phyloP scores from a whole-genome alignment of 2,797 vertebrate species.

The Ceryle rudis region DNA sequence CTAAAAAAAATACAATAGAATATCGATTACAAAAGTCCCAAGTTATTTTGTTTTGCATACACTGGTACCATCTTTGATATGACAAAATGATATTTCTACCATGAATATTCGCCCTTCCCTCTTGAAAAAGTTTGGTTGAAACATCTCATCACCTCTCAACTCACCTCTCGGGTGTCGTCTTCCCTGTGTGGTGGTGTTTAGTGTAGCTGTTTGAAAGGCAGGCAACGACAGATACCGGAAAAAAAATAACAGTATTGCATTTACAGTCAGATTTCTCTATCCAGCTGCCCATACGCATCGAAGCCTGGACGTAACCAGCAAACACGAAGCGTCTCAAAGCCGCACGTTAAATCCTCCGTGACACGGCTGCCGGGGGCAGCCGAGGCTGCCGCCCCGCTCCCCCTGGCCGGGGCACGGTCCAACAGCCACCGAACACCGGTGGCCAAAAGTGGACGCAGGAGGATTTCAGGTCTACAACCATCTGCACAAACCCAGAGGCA shows the following conservation, averaged over 20 bases:
- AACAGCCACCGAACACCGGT: background rate
- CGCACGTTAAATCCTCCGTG: background rate
- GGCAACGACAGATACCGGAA: background rate
- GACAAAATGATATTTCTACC: conserved; percentile 33
- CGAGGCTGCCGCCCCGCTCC: background rate
- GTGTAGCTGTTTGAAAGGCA: background rate
- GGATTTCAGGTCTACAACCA: background rate
- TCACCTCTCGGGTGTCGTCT: background rate
- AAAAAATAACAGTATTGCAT: background rate
- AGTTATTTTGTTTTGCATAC: background rate
- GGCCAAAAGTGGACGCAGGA: rapidly evolving
- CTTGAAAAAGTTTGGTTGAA: background rate
- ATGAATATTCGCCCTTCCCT: conserved; percentile 25
- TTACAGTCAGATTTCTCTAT: background rate
- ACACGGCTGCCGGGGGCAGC: background rate
- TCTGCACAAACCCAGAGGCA: rapidly evolving
- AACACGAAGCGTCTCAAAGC: background rate
- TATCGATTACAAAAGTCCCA: conserved; percentile 37
- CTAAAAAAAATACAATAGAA: conserved; percentile 21
- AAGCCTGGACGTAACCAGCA: background rate
- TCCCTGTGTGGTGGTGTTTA: background rate
- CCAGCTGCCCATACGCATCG: background rate
- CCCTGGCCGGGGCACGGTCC: background rate
- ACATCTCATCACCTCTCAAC: background rate
- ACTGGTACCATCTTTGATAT: background rate